A percentile compares a stretch with the other conserved stretches of the same genome.
These are phyloP conservation scores for Podarcis raffonei DNA, from an alignment of 2,113 vertebrate species.

Conservation along the genomic window DNA sequence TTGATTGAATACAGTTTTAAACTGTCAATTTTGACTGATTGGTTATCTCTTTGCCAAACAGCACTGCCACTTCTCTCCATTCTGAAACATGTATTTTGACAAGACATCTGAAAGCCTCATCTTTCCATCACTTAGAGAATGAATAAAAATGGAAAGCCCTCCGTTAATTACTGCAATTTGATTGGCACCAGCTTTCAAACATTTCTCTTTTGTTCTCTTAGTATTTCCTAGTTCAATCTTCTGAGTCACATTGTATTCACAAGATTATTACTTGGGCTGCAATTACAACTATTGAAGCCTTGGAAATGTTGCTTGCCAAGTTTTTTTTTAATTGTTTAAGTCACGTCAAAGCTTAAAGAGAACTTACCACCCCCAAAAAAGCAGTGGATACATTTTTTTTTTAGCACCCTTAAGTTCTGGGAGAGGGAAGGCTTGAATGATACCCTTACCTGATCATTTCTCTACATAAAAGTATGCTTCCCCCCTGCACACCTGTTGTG, in stretches of 20 bases:
- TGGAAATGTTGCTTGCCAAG: constrained; percentile 44
- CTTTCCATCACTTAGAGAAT: fast-evolving
- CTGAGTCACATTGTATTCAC: not conserved
- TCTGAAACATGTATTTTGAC: not conserved
- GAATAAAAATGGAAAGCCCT: not conserved
- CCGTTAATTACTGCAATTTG: constrained; percentile 31
- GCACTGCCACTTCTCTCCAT: not conserved
- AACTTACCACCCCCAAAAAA: not conserved
- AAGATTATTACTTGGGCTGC: not conserved
- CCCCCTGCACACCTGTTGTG: too few relatives aligned
- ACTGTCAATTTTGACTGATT: not conserved
- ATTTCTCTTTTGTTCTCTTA: constrained; percentile 30
- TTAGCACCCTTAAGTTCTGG: not conserved
- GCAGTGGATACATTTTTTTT: not conserved
- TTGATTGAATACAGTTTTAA: not conserved
- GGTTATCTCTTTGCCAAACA: not conserved
- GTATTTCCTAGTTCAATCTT: constrained; percentile 20
- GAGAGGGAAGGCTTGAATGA: not conserved
- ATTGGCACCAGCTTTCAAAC: constrained; percentile 1
- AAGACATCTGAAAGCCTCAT: not conserved
- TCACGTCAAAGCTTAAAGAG: not conserved
- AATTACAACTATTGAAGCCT: constrained; percentile 37
- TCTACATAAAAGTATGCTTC: not conserved
- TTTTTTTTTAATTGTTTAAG: constrained; percentile 15
- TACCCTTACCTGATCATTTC: not conserved